Evolutionary conservation across 1,140 invertebrate species (phyloP), one percentile per base, ranked within the genome.

Genomic region (Homalodisca vitripennis): DNA sequence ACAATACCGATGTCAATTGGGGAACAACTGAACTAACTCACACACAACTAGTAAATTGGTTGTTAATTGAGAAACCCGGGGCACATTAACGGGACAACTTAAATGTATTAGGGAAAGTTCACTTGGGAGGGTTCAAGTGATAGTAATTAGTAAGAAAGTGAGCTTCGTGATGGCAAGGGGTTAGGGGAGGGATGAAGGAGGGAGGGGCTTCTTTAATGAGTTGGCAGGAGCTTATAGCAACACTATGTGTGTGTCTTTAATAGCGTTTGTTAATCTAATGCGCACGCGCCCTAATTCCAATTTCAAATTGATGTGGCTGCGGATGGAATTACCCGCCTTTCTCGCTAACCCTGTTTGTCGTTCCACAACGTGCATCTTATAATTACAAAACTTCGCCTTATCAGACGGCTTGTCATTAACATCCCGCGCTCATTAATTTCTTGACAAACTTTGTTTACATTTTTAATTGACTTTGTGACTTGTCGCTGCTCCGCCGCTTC

Each of bases 221-320:
- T 72, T 72, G 29, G n/a, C 31, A 46, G 46, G 30, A 27, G 48
- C 47, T 66, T 34, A 57, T 41, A 68, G 48, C 48, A 68, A 51
- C 47, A 22, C 60, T 41, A 64, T 32, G 62, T 60, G 67, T 68
- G 67, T 47, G 64, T 72, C 71, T 72, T 72, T 72, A 72, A 72
- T 72, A 72, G 62, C 34, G 68, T 72, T 72, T 72, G 71, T 72
- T 72, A 69, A 72, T 72, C 66, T 69, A 69, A 72, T 69, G 71
- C 47, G 63, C 32, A n/a, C 51, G 67, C 57, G 62, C 71, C 22
- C 29, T 67, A 67, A 67, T 71, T 67, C 66, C 63, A 47, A 53
- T 64, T 64, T 60, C 41, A 68, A 65, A 71, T 67, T 60, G 66
- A 68, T 62, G 60, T 68, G 67, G 67, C 41, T 41, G 46, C 31